Evolutionary conservation across 1,140 invertebrate genomes (phyloP).

Genomic region (Leptoteleia sp.): DNA sequence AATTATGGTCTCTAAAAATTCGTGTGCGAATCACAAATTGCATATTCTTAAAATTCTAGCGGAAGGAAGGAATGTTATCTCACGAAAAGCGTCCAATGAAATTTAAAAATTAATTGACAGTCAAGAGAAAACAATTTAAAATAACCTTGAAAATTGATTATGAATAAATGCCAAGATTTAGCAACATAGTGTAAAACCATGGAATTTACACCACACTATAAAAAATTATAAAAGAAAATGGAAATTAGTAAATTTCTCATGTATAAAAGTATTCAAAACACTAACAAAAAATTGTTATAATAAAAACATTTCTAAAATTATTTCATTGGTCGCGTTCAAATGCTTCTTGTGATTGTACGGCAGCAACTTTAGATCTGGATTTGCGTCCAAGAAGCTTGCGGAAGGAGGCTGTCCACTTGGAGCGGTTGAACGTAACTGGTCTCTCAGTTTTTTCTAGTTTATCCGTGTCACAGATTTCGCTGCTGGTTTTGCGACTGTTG

Average conservation of each 20-base stretch:
- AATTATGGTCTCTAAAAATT: conserved; percentile 16
- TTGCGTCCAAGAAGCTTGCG: conserved; percentile 81
- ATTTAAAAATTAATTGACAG: conserved; percentile 1
- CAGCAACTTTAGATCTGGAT: conserved; percentile 69
- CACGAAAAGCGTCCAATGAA: conserved; percentile 6
- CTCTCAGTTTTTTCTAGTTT: conserved; percentile 23
- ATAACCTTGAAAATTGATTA: no score
- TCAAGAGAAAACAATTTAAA: no score
- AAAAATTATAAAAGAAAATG: no score
- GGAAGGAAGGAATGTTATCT: conserved; percentile 36
- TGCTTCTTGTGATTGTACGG: conserved; percentile 41
- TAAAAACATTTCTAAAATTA: no score
- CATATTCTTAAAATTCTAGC: conserved; percentile 27
- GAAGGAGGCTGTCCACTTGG: conserved; percentile 82
- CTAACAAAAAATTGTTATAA: no score
- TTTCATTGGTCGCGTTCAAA: conserved; percentile 26
- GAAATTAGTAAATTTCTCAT: no score
- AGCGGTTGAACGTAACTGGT: conserved; percentile 72
- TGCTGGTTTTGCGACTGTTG: conserved; percentile 75
- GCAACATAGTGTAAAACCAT: no score
- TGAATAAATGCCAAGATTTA: no score
- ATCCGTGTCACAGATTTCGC: conserved; percentile 68
- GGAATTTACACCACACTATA: no score
- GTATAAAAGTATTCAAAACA: no score
- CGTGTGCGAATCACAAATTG: conserved; percentile 19